A percentile compares a stretch with the other conserved stretches of the same genome.
Conservation (phyloP, 2,113 vertebrate species). For the Herpetotheres cachinnans region DNA sequence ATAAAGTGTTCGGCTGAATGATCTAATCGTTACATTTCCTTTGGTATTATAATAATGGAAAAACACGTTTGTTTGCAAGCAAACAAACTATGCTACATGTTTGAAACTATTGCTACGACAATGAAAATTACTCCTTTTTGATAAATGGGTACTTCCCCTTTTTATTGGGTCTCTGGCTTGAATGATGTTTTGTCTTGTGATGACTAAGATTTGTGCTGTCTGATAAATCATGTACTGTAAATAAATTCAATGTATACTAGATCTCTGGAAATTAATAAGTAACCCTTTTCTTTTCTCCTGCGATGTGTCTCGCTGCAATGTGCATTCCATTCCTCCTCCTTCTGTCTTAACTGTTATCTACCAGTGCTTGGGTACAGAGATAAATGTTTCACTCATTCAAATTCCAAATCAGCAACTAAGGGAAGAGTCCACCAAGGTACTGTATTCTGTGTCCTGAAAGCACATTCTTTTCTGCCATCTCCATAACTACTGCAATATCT, state of each 20-base stretch:
- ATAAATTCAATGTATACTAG: constrained; percentile 50
- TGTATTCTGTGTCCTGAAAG: constrained; percentile 69
- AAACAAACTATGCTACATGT: constrained; percentile 34
- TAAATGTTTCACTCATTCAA: constrained; percentile 94
- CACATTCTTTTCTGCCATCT: constrained; percentile 48
- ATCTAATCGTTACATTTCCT: constrained; percentile 7
- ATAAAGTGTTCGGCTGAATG: neutral
- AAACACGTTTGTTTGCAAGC: too few relatives aligned
- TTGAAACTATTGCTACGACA: constrained; percentile 50
- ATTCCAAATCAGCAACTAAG: constrained; percentile 89
- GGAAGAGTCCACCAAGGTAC: constrained; percentile 91
- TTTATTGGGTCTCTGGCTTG: constrained; percentile 49
- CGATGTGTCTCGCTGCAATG: constrained; percentile 70
- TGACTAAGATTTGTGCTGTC: constrained; percentile 39
- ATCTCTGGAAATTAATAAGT: constrained; percentile 69
- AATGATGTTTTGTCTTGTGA: constrained; percentile 58
- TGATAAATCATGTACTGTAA: constrained; percentile 61
- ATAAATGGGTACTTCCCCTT: constrained; percentile 49
- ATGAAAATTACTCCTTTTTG: constrained; percentile 22
- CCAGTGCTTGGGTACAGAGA: constrained; percentile 95
- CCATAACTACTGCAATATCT: constrained; percentile 23
- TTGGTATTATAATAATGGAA: constrained; percentile 50
- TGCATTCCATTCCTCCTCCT: constrained; percentile 77
- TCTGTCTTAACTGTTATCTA: constrained; percentile 77
- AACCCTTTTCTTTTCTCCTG: constrained; percentile 71